Percentiles rank a stretch among this genome's conserved stretches.
Conservation (phyloP, 2,888 invertebrate genomes). For the Zhuqinia jingwanae region DNA sequence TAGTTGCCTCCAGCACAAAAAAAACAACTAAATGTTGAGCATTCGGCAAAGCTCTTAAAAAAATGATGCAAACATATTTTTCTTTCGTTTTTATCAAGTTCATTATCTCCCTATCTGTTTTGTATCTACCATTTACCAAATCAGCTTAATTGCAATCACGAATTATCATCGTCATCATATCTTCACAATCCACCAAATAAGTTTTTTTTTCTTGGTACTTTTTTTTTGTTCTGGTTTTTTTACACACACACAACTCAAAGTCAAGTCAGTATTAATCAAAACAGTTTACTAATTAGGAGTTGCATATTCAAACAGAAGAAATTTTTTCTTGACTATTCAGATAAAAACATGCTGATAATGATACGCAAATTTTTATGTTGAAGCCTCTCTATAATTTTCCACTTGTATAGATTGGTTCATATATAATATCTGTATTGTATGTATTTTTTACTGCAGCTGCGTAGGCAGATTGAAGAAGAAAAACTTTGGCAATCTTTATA, state of each 20-base stretch:
- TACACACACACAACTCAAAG: not conserved
- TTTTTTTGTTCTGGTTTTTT: not conserved
- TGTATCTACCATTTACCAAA: conserved; percentile 26
- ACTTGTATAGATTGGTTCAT: conserved; percentile 28
- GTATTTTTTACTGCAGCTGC: no score
- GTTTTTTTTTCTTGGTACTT: not conserved
- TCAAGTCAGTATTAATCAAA: conserved; percentile 62
- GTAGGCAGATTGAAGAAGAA: not conserved
- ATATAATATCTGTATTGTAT: no score
- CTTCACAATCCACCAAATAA: no score
- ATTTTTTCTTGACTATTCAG: not conserved
- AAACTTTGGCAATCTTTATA: not conserved
- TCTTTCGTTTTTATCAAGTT: conserved; percentile 11
- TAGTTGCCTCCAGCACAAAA: not conserved
- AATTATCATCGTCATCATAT: conserved; percentile 39
- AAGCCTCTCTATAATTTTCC: conserved; percentile 58
- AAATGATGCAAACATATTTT: not conserved
- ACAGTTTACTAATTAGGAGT: conserved; percentile 60
- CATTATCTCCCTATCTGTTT: conserved; percentile 20
- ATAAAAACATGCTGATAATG: conserved; percentile 6
- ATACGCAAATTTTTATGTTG: conserved; percentile 1
- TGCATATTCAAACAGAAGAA: not conserved
- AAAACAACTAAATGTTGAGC: no score
- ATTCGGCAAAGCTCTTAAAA: no score
- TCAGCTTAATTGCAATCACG: conserved; percentile 65